Base-by-base conservation (phyloP, 2,888 invertebrate species). In the Hecatera dysodea region DNA sequence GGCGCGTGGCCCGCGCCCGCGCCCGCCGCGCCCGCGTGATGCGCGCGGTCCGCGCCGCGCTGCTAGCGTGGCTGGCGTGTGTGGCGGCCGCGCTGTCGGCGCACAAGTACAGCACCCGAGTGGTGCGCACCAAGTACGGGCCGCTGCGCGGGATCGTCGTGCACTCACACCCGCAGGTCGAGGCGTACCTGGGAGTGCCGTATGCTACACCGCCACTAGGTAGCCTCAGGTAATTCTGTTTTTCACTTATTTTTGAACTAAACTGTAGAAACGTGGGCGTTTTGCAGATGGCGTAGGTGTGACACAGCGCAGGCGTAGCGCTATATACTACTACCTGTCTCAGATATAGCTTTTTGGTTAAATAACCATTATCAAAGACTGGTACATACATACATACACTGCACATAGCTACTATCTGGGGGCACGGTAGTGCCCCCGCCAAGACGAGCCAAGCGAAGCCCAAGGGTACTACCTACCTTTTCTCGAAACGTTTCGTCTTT, bases 161-260 rank as follows among this genome's bases (percentile, higher is more conserved):
- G 64, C 97, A 98, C 89, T 97, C 97, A 82, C 97, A 98, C 92
- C 98, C 98, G 78, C 97, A 97, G 76, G 98, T 99, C 84, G 99
- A 99, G 94, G 98, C 98, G 24, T 99, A 98, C 93, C 97, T 99
- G 76, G 99, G 99, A 77, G 98, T 99, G 84, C 99, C 99, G 53
- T 99, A 99, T 96, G 99, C 99, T 50, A 98, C 99, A 80, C 98
- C 99, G 78, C 99, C 99, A 17, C 97, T 98, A 83, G 98, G 98
- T 85, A 98, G 98, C 90, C 97, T 99, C 88, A 98, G 99, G 97
- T 97, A 93, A 96, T 39, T 90, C 81, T 33, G 42, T 61, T 44
- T 33, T 33, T 17, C 19, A 53, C 52, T 57, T 65, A 42, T 68
- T 60, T 57, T 50, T 0, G 12, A 52, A n/a, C 2, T 2, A 17